These are phyloP conservation scores for Sycophaga agraensis DNA, from an alignment of 1,140 invertebrate species.

Conservation along the genomic window DNA sequence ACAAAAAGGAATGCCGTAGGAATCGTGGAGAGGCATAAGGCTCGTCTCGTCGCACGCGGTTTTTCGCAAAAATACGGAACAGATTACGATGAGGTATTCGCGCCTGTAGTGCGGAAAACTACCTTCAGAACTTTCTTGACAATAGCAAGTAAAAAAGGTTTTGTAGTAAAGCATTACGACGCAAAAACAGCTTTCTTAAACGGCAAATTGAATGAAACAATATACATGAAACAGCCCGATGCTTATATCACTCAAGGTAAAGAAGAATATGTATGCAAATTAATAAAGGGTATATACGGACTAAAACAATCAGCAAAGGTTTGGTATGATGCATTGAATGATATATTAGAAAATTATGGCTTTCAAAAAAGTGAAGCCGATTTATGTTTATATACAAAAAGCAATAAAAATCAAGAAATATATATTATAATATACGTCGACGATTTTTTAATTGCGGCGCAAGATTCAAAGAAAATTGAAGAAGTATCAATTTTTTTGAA, in stretches of 20 bases:
- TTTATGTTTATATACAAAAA: conserved; percentile 19
- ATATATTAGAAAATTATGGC: conserved; percentile 15
- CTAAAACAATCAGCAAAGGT: conserved; percentile 27
- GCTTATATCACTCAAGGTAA: conserved; percentile 1
- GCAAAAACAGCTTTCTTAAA: conserved; percentile 21
- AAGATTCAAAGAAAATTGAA: not conserved
- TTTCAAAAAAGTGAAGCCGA: conserved; percentile 23
- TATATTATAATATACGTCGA: not conserved
- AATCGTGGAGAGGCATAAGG: not conserved
- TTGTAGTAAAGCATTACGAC: not conserved
- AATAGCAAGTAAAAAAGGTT: conserved; percentile 8
- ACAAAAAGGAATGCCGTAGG: not conserved
- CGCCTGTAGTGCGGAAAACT: conserved; percentile 22
- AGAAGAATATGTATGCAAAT: conserved; percentile 22
- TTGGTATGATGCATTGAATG: conserved; percentile 31
- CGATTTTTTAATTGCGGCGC: not conserved
- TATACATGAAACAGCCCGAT: too few relatives aligned
- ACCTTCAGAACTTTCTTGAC: conserved; percentile 16
- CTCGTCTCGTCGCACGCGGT: not conserved
- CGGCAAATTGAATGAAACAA: conserved; percentile 16
- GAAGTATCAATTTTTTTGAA: not conserved
- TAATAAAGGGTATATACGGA: conserved; percentile 32
- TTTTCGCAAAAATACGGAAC: not conserved
- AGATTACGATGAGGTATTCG: conserved; percentile 21
- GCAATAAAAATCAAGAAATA: conserved; percentile 27